Conservation (phyloP, 1,140 invertebrate genomes). For the Drosophila athabasca region DNA sequence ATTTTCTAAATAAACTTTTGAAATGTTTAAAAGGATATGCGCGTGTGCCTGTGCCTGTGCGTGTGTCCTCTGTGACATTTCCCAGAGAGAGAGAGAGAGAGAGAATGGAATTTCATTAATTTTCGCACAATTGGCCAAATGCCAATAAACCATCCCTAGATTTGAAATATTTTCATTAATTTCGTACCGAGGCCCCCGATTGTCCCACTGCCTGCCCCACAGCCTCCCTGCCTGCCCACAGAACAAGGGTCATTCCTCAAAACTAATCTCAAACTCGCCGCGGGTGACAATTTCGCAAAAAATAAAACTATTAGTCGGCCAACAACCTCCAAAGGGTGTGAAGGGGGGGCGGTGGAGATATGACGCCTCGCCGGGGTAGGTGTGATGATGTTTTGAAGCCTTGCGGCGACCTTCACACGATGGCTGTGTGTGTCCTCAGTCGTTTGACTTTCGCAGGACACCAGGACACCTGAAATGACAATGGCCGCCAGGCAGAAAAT, state of each 20-base stretch:
- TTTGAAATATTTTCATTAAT: conserved; percentile 23
- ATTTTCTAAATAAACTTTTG: neutral
- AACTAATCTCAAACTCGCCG: conserved; percentile 48
- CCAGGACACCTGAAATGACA: too few species aligned
- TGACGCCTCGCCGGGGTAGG: neutral
- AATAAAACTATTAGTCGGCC: conserved; percentile 30
- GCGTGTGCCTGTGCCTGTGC: too few species aligned
- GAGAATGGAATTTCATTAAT: conserved; percentile 14
- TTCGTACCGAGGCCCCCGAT: neutral
- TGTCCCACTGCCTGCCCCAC: too few species aligned
- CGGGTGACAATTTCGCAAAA: conserved; percentile 44
- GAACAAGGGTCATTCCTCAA: conserved; percentile 1
- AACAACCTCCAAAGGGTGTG: neutral
- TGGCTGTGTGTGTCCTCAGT: too few species aligned
- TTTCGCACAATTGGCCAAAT: neutral
- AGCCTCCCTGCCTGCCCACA: neutral
- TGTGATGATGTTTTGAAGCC: neutral
- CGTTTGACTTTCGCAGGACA: too few species aligned
- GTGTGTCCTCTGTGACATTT: neutral
- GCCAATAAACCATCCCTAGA: conserved; percentile 1
- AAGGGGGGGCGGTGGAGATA: neutral
- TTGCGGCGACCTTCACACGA: too few species aligned
- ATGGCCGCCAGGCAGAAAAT: too few species aligned
- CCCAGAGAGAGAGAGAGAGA: neutral
- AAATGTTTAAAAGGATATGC: too few species aligned